Conservation (phyloP, 2,888 invertebrate genomes). For the Uropetala carovei region DNA sequence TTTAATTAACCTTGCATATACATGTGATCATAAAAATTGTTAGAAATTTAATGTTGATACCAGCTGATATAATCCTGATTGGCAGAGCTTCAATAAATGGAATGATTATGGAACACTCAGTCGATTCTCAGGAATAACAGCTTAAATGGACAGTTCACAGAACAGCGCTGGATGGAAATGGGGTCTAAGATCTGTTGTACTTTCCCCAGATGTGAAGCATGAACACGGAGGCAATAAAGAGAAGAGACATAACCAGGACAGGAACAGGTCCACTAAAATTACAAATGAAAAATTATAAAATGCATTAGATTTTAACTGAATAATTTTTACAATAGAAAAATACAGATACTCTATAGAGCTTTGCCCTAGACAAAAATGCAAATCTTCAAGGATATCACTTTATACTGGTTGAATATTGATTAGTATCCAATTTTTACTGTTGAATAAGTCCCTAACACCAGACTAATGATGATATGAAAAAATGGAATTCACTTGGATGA, state of each 20-base stretch:
- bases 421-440: too few relatives aligned
- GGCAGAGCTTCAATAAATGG: slow-evolving; percentile 29
- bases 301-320: slow-evolving; percentile 47
- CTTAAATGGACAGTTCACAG: background rate
- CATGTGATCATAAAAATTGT: background rate
- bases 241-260: slow-evolving; percentile 98
- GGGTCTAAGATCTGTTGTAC: slow-evolving; percentile 88
- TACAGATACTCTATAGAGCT: too few relatives aligned
- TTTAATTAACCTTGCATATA: slow-evolving; percentile 23
- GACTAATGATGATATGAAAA: too few relatives aligned
- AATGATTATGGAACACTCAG: slow-evolving; percentile 54
- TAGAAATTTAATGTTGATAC: background rate
- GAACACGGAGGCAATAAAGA: slow-evolving; percentile 99
- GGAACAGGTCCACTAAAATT: slow-evolving; percentile 97
- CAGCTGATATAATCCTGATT: slow-evolving; percentile 12
- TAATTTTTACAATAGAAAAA: slow-evolving; percentile 59
- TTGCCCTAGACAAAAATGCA: too few relatives aligned
- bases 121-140: slow-evolving; percentile 19
- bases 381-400: too few relatives aligned
- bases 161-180: slow-evolving; percentile 11
- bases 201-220: slow-evolving; percentile 99
- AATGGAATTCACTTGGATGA: too few relatives aligned
- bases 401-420: too few relatives aligned
- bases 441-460: too few relatives aligned
- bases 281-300: slow-evolving; percentile 70